Percentiles rank a stretch among this genome's conserved stretches.
Evolutionary conservation across 2,888 invertebrate genomes (phyloP).

Genomic region (Epiblema foenella): DNA sequence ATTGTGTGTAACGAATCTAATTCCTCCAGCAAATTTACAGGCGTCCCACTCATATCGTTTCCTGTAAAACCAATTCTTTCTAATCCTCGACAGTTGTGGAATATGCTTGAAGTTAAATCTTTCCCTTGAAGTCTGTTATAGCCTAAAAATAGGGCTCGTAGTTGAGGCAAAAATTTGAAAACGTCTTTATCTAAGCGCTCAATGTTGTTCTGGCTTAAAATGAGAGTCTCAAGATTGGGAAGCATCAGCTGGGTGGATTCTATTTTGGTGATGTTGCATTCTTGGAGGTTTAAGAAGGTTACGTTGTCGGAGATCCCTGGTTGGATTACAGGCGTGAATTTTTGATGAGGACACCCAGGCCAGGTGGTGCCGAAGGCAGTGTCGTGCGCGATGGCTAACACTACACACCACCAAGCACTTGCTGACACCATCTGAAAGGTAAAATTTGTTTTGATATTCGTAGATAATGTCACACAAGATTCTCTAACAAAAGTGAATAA

Average conservation of each 20-base stretch:
- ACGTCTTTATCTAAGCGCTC: background rate
- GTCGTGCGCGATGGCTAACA: background rate
- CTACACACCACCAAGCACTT: background rate
- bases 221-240: conserved; percentile 4
- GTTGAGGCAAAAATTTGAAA: background rate
- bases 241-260: conserved; percentile 4
- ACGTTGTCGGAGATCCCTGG: background rate
- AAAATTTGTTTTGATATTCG: background rate
- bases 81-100: conserved; percentile 3
- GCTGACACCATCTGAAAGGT: conserved; percentile 8
- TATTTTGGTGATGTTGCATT: conserved; percentile 16
- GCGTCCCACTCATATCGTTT: conserved; percentile 6
- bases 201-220: conserved; percentile 3
- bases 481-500: no score
- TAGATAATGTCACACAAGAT: no score
- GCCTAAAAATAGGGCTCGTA: background rate
- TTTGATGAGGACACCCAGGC: conserved; percentile 3
- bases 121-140: conserved; percentile 11
- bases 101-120: background rate
- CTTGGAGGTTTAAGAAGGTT: conserved; percentile 8
- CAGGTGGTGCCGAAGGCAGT: background rate
- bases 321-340: conserved; percentile 2
- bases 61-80: conserved; percentile 9
- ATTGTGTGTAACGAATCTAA: conserved; percentile 1
- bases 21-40: background rate